Conservation (phyloP, 1,140 invertebrate genomes). For the Trypoxylus dichotomus region DNA sequence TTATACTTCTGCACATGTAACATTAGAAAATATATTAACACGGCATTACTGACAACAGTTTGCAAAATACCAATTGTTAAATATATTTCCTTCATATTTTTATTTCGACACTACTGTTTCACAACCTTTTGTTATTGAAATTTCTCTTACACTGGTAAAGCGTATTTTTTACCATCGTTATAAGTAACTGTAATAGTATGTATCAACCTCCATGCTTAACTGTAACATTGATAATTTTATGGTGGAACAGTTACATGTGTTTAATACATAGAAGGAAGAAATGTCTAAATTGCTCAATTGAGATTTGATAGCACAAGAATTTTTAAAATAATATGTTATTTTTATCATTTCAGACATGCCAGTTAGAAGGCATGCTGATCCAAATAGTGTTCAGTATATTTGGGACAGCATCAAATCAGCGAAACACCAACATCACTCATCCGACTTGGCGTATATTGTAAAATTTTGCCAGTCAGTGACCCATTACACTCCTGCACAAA, state of each 20-base stretch:
- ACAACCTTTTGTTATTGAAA: not conserved
- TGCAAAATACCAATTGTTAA: not conserved
- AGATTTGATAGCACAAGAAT: not conserved
- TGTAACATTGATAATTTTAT: not conserved
- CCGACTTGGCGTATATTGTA: slow-evolving; percentile 42
- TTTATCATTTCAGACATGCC: slow-evolving; percentile 43
- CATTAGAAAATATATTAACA: not conserved
- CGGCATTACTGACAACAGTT: not conserved
- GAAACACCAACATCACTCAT: slow-evolving; percentile 38
- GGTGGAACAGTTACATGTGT: not conserved
- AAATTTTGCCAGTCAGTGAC: slow-evolving; percentile 45
- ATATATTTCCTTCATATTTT: slow-evolving; percentile 13
- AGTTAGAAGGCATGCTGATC: slow-evolving; percentile 47
- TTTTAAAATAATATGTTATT: not conserved
- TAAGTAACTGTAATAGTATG: not conserved
- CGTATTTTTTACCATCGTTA: not conserved
- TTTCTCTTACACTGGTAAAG: not conserved
- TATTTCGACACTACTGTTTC: not conserved
- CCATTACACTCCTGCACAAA: slow-evolving; percentile 42
- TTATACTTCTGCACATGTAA: not conserved
- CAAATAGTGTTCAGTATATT: slow-evolving; percentile 46
- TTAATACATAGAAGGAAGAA: not conserved
- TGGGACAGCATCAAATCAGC: slow-evolving; percentile 49
- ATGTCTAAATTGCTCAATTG: not conserved
- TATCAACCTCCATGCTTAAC: not conserved